Base-by-base conservation (phyloP, 2,113 vertebrate genomes). In the Acrocephalus kingi region DNA sequence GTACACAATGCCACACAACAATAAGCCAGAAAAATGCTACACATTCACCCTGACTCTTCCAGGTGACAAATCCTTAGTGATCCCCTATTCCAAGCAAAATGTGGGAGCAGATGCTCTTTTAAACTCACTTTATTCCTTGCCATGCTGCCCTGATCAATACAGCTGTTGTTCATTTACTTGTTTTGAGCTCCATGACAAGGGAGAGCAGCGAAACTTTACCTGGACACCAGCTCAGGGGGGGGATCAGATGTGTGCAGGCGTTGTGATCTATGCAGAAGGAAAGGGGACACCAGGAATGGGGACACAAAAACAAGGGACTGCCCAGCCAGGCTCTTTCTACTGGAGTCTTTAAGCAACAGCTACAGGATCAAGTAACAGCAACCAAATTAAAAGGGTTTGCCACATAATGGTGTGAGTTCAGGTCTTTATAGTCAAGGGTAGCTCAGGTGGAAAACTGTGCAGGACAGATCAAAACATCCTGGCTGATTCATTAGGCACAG, bases 251-350 rank as follows among this genome's bases (percentile, higher is more conserved):
- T n/a, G 43, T 41, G 75, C 51, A 11, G 78, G 71, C 1, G 0
- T 13, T 64, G 74, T 23, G 89, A 96, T 79, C 84, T 64, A 77
- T 28, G 84, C 51, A 16, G 73, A 23, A 54, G 51, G 94, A 94
- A 95, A 96, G 93, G 52, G 78, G 90, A 97, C 83, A 94, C 95
- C 93, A 55, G 71, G 14, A 95, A 33, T 3, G n/a, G 10, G 51
- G 33, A 66, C 23, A 74, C 67, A 68, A 69, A 90, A 84, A 78
- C 55, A 45, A 73, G 28, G 30, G 35, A 58, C 81, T 91, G 27
- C 71, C 55, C 11, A 54, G 22, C 37, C 35, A 33, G 30, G 37
- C 25, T 74, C 66, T 25, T 58, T 46, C 54, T 74, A 2, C 30
- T 18, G 7, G 25, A 51, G 87, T 54, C 79, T 39, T 87, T 37